phyloP scores from a whole-genome alignment of 92 coral and sea anemone species.

The Bergia puertoricense region DNA sequence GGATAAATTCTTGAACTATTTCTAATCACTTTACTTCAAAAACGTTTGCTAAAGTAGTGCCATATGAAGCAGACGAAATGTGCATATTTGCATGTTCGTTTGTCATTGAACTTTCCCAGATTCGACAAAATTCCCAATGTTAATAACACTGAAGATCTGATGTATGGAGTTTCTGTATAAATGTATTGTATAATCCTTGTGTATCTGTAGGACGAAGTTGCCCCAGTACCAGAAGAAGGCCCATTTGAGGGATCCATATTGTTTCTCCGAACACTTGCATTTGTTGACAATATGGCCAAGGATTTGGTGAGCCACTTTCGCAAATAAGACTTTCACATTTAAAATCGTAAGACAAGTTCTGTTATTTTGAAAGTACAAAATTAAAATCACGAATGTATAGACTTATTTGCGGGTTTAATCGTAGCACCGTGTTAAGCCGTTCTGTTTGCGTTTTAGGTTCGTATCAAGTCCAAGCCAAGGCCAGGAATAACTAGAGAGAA shows the following conservation, averaged over 20 bases:
- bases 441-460: slow-evolving; percentile 20
- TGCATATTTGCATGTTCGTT: no score
- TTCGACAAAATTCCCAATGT: neutral
- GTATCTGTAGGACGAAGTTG: slow-evolving; percentile 69
- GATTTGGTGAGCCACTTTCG: slow-evolving; percentile 72
- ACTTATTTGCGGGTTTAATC: no score
- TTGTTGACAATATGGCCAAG: slow-evolving; percentile 92
- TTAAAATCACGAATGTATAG: no score
- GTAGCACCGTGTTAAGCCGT: neutral
- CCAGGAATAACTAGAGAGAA: slow-evolving; percentile 60
- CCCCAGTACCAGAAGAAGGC: slow-evolving; percentile 64
- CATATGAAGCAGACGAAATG: neutral
- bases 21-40: no score
- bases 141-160: neutral
- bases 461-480: slow-evolving; percentile 58
- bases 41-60: neutral
- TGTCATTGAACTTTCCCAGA: no score
- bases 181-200: neutral
- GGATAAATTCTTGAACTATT: no score
- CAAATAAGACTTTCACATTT: no score
- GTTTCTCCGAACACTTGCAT: slow-evolving; percentile 81
- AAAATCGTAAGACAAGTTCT: no score
- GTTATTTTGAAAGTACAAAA: no score
- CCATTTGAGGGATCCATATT: slow-evolving; percentile 76
- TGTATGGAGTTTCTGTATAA: neutral